Evolutionary conservation across 2,888 invertebrate genomes (phyloP).

Genomic region (Calameuta filiformis): DNA sequence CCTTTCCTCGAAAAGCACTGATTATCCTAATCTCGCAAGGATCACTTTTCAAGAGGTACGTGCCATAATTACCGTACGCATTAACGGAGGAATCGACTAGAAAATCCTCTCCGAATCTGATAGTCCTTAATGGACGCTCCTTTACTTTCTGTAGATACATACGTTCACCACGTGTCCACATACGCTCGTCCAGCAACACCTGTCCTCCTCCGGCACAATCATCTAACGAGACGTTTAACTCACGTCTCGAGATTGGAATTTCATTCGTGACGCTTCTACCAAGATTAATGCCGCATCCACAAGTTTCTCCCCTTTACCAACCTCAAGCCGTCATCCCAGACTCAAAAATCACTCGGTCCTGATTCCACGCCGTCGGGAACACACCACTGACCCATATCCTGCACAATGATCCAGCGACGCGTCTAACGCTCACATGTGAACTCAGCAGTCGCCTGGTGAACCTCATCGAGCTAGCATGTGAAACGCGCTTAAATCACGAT

Average conservation of each 20-base stretch:
- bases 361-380: conserved; percentile 15
- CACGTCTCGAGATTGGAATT: background rate
- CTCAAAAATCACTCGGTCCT: conserved; percentile 15
- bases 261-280: background rate
- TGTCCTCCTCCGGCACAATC: background rate
- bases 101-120: background rate
- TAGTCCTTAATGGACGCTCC: background rate
- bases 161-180: background rate
- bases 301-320: background rate
- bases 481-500: background rate
- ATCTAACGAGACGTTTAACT: background rate
- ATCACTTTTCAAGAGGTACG: background rate
- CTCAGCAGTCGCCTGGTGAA: background rate
- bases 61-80: background rate
- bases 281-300: background rate
- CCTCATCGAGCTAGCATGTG: background rate
- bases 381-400: conserved; percentile 20
- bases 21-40: background rate
- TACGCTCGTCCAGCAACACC: background rate
- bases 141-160: background rate
- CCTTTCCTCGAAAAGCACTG: background rate
- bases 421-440: background rate
- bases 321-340: background rate
- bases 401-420: background rate
- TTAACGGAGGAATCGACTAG: background rate